phyloP scores from a whole-genome alignment of 2,113 vertebrate genomes.

The Poicephalus meyeri region DNA sequence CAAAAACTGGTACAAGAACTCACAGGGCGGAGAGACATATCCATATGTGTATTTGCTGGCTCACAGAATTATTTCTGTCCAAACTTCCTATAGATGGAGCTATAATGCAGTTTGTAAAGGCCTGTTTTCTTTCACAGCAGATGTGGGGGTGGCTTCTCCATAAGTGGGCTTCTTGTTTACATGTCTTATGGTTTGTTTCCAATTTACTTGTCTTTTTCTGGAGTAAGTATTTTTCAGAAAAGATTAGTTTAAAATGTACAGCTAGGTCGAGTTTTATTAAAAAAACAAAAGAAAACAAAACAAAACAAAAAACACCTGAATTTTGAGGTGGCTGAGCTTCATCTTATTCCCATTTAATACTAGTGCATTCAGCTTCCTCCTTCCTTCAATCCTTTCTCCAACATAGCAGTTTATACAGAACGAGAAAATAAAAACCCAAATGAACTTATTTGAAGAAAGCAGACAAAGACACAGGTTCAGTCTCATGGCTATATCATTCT shows the following conservation, averaged over 20 bases:
- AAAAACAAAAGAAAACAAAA: neutral
- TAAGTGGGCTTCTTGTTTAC: neutral
- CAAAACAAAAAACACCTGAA: fast-evolving
- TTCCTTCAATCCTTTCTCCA: neutral
- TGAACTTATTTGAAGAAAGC: neutral
- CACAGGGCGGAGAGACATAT: neutral
- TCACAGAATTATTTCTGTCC: conserved; percentile 1
- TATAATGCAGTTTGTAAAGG: conserved; percentile 32
- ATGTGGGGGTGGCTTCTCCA: neutral
- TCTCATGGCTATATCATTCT: neutral
- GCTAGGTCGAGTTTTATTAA: neutral
- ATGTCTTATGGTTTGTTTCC: neutral
- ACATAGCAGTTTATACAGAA: neutral
- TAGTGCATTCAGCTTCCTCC: neutral
- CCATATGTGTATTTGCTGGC: neutral
- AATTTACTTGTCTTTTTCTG: neutral
- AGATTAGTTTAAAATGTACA: neutral
- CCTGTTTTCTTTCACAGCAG: neutral
- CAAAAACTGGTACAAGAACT: neutral
- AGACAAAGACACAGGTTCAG: neutral
- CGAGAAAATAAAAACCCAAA: neutral
- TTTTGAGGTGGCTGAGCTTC: neutral
- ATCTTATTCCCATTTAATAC: neutral
- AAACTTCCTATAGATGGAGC: conserved; percentile 62
- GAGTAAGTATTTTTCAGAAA: neutral